Evolutionary conservation across 1,140 invertebrate species (phyloP).

Genomic region (Gryon sp.): DNA sequence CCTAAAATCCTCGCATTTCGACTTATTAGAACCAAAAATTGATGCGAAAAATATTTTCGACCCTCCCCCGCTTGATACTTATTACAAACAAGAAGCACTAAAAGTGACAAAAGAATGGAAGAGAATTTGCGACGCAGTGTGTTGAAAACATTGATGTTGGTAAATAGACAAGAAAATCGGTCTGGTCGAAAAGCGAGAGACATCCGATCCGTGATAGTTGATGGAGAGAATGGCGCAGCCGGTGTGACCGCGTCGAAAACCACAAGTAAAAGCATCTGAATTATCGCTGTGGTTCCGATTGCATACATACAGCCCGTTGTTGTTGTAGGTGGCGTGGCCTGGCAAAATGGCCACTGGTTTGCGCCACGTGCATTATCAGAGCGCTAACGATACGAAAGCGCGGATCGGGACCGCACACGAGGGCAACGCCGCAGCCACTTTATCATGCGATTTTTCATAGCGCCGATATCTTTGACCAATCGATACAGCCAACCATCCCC

Average conservation of each 20-base stretch:
- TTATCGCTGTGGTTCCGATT: constrained; percentile 76
- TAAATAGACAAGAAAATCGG: constrained; percentile 46
- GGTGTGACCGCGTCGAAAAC: constrained; percentile 69
- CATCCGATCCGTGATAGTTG: constrained; percentile 41
- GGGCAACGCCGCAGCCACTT: constrained; percentile 67
- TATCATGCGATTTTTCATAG: constrained; percentile 73
- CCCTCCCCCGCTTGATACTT: no score
- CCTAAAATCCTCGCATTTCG: no score
- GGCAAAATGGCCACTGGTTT: constrained; percentile 60
- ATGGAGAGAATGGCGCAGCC: constrained; percentile 49
- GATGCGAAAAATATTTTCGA: no score
- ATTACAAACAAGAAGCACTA: no score
- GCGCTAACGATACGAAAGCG: constrained; percentile 71
- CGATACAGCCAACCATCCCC: constrained; percentile 58
- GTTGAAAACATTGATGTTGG: no score
- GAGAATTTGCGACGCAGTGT: background rate
- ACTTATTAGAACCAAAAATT: no score
- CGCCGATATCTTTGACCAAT: constrained; percentile 61
- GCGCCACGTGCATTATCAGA: constrained; percentile 72
- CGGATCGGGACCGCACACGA: constrained; percentile 70
- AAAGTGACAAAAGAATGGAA: constrained; percentile 9
- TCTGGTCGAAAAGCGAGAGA: constrained; percentile 19
- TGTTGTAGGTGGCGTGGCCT: constrained; percentile 51
- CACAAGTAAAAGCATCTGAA: constrained; percentile 77
- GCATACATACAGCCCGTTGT: constrained; percentile 61